Evolutionary conservation across 2,888 invertebrate genomes (phyloP).

Genomic region (Prostheceraeus crozeri): DNA sequence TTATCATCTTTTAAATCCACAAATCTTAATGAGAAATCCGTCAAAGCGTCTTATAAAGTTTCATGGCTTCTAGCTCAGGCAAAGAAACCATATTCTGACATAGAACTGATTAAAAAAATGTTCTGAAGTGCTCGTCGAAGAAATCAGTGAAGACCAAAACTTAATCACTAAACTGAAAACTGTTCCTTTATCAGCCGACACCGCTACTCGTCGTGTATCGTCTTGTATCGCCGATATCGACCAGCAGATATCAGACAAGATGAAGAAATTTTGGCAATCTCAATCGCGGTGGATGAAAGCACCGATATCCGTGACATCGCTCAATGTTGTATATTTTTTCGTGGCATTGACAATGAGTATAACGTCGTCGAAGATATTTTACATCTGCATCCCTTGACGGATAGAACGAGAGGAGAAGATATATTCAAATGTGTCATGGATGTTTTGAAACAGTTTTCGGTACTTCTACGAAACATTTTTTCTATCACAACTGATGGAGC

Average conservation of each 20-base stretch:
- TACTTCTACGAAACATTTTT: slow-evolving; percentile 17
- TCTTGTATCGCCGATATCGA: slow-evolving; percentile 8
- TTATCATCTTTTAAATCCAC: neutral
- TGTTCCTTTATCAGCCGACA: slow-evolving; percentile 12
- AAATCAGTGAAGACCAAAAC: neutral
- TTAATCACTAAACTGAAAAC: neutral
- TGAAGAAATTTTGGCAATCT: neutral
- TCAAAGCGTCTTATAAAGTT: neutral
- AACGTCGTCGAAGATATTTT: slow-evolving; percentile 29
- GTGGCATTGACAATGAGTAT: slow-evolving; percentile 17
- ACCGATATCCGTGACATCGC: slow-evolving; percentile 22
- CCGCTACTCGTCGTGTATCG: neutral
- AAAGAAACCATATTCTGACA: slow-evolving; percentile 3
- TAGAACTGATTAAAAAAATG: slow-evolving; percentile 23
- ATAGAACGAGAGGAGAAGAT: slow-evolving; percentile 30
- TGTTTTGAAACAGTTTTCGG: neutral
- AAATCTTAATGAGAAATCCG: slow-evolving; percentile 1
- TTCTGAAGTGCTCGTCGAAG: slow-evolving; percentile 4
- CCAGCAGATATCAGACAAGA: slow-evolving; percentile 8
- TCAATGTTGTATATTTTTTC: slow-evolving; percentile 16
- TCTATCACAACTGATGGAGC: slow-evolving; percentile 29
- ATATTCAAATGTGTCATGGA: slow-evolving; percentile 13
- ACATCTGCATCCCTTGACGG: slow-evolving; percentile 6
- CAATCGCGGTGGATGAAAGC: slow-evolving; percentile 11
- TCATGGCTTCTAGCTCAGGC: slow-evolving; percentile 19